Evolutionary conservation across 2,797 vertebrate genomes (phyloP).

Genomic region (Chrosomus eos): DNA sequence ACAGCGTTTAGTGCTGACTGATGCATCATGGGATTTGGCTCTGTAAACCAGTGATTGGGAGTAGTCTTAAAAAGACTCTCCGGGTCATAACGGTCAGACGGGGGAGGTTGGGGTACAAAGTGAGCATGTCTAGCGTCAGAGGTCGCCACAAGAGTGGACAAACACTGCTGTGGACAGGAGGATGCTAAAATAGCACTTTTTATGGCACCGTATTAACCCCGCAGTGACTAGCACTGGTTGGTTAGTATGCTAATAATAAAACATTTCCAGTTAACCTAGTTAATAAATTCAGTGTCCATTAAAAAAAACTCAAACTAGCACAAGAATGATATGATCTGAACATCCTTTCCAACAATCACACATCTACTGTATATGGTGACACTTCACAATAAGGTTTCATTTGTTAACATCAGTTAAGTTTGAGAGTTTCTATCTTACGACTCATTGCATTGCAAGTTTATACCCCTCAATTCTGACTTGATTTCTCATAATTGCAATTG

Average conservation of each 20-base stretch:
- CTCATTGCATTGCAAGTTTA: background rate
- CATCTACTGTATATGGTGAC: background rate
- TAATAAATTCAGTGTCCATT: constrained; percentile 54
- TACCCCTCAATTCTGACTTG: background rate
- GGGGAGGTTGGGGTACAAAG: constrained; percentile 20
- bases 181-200: constrained; percentile 65
- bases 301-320: constrained; percentile 61
- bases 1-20: background rate
- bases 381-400: constrained; percentile 8
- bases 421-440: background rate
- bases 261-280: constrained; percentile 60
- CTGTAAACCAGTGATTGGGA: constrained; percentile 16
- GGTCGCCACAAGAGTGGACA: constrained; percentile 67
- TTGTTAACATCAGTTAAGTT: background rate
- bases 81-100: constrained; percentile 50
- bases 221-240: constrained; percentile 62
- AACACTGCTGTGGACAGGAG: constrained; percentile 46
- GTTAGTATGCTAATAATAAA: constrained; percentile 70
- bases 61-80: background rate
- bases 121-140: constrained; percentile 26
- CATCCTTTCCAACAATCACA: constrained; percentile 39
- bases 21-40: constrained; percentile 30
- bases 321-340: constrained; percentile 64
- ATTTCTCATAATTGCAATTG: background rate
- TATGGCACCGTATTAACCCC: constrained; percentile 60